These are phyloP conservation scores for Megalops cyprinoides DNA, from an alignment of 2,797 vertebrate genomes.

Conservation along the genomic window DNA sequence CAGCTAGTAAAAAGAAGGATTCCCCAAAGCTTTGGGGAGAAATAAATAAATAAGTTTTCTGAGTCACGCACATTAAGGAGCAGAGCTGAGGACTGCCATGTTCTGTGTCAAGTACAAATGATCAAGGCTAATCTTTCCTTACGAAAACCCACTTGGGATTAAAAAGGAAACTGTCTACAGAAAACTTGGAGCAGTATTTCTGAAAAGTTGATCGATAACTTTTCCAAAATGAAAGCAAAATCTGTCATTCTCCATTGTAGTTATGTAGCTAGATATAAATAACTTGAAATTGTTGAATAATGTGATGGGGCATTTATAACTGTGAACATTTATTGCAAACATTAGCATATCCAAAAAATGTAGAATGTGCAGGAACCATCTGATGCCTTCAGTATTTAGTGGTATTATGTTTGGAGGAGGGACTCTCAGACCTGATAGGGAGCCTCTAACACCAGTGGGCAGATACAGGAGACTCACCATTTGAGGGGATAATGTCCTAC, in stretches of 20 bases:
- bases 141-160: not conserved
- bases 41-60: constrained; percentile 4
- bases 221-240: not conserved
- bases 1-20: constrained; percentile 23
- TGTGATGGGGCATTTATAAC: not conserved
- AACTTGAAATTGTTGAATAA: not conserved
- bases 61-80: constrained; percentile 12
- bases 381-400: too few species aligned
- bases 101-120: constrained; percentile 19
- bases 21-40: constrained; percentile 19
- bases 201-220: not conserved
- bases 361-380: too few species aligned
- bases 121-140: constrained; percentile 17
- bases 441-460: too few species aligned
- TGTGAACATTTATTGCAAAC: not conserved
- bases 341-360: too few species aligned
- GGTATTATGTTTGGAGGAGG: too few species aligned
- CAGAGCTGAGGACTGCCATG: constrained; percentile 14
- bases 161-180: constrained; percentile 15
- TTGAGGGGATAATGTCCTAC: not conserved
- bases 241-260: not conserved
- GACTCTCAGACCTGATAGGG: too few species aligned
- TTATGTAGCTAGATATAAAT: not conserved
- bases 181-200: not conserved
- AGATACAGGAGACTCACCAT: not conserved